Conservation (phyloP, 1,140 invertebrate species). For the Steinernema feltiae region DNA sequence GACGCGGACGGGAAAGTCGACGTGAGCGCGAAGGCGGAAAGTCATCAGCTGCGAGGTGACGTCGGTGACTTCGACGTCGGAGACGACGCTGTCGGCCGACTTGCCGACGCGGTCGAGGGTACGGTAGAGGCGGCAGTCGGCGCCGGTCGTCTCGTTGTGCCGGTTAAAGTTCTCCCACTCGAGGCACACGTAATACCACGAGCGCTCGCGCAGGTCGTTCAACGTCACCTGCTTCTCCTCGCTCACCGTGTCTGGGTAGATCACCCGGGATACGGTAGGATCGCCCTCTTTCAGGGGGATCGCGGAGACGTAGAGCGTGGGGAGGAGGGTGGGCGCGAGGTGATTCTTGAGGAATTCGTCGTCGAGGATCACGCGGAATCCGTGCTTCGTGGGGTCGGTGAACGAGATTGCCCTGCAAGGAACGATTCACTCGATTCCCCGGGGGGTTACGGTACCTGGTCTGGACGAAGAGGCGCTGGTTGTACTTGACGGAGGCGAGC, state of each 20-base stretch:
- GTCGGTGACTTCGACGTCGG: slow-evolving; percentile 17
- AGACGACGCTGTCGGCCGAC: background rate
- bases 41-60: slow-evolving; percentile 1
- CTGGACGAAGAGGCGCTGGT: slow-evolving; percentile 18
- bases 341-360: slow-evolving; percentile 25
- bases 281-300: slow-evolving; percentile 23
- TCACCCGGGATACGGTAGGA: background rate
- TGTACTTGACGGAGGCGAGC: slow-evolving; percentile 1
- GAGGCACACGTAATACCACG: slow-evolving; percentile 32
- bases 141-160: slow-evolving; percentile 29
- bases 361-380: slow-evolving; percentile 26
- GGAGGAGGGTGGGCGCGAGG: slow-evolving; percentile 17
- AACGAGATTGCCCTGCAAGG: slow-evolving; percentile 20
- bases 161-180: slow-evolving; percentile 30
- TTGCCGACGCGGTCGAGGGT: slow-evolving; percentile 26
- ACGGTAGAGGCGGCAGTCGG: slow-evolving; percentile 23
- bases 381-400: slow-evolving; percentile 26
- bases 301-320: slow-evolving; percentile 25
- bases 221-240: slow-evolving; percentile 25
- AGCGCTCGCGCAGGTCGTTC: slow-evolving; percentile 13
- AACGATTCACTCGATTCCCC: background rate
- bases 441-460: background rate
- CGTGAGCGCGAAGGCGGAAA: slow-evolving; percentile 17
- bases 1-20: slow-evolving; percentile 19
- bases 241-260: slow-evolving; percentile 26